Evolutionary conservation across 2,113 vertebrate species (phyloP).

Genomic region (Polypterus bichir): DNA sequence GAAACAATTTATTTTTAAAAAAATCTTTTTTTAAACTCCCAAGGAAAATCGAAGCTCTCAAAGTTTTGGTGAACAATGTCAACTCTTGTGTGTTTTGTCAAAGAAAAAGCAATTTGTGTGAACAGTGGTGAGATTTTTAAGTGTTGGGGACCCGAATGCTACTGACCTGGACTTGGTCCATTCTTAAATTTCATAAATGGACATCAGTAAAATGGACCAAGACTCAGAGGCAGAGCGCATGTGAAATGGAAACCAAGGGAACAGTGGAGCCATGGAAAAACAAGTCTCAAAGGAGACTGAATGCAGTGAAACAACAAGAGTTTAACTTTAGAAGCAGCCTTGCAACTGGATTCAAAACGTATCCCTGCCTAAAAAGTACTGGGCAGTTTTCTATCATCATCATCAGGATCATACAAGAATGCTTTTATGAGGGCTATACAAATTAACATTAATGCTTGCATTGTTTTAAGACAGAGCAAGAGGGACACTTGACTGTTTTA

Average conservation of each 20-base stretch:
- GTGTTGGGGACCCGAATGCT: conserved; percentile 64
- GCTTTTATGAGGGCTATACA: background rate
- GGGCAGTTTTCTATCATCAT: too few species aligned
- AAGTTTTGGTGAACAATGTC: conserved; percentile 28
- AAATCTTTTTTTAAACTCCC: conserved; percentile 43
- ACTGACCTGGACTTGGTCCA: conserved; percentile 24
- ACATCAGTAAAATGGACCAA: conserved; percentile 24
- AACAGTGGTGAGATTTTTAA: conserved; percentile 37
- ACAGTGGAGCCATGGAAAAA: conserved; percentile 50
- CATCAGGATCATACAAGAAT: too few species aligned
- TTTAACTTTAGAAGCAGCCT: conserved; percentile 5
- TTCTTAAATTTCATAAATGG: background rate
- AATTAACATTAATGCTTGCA: background rate
- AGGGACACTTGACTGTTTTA: conserved; percentile 2
- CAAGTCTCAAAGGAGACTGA: conserved; percentile 58
- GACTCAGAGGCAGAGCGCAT: conserved; percentile 55
- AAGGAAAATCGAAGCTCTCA: conserved; percentile 76
- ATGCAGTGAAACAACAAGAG: background rate
- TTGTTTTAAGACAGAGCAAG: background rate
- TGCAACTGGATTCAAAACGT: background rate
- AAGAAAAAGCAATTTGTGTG: conserved; percentile 41
- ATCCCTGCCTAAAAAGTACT: too few species aligned
- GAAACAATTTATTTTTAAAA: too few species aligned
- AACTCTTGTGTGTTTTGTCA: conserved; percentile 41
- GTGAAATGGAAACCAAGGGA: conserved; percentile 44